These are phyloP conservation scores for Indicator indicator DNA, from an alignment of 2,113 vertebrate species.

Conservation along the genomic window DNA sequence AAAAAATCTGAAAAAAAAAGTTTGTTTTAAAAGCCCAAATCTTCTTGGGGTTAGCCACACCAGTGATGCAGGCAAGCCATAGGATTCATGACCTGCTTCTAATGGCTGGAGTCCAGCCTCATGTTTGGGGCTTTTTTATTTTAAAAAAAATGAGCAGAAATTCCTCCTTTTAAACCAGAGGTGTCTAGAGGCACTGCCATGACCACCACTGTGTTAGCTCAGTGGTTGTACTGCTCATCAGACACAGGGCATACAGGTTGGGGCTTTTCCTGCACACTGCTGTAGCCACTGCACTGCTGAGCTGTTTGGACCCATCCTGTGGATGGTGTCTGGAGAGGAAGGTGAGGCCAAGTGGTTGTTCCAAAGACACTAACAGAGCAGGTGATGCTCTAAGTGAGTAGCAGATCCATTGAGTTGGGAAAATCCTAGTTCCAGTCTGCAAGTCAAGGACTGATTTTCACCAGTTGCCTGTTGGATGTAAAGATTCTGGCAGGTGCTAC, in stretches of 20 bases:
- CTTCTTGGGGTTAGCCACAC: background rate
- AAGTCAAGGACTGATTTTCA: background rate
- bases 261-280: background rate
- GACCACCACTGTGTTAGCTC: background rate
- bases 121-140: background rate
- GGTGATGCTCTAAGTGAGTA: background rate
- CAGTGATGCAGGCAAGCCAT: background rate
- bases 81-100: background rate
- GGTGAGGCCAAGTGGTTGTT: background rate
- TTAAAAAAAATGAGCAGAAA: background rate
- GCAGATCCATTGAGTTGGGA: background rate
- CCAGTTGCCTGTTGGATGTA: background rate
- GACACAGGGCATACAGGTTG: too few relatives aligned
- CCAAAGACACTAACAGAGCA: background rate
- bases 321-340: background rate
- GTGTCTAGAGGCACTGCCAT: background rate
- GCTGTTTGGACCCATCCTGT: background rate
- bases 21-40: background rate
- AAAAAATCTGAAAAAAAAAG: background rate
- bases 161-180: background rate
- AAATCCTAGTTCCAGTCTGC: background rate
- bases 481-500: background rate
- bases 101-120: background rate
- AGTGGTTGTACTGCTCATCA: background rate
- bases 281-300: background rate